Evolutionary conservation across 2,113 vertebrate genomes (phyloP).

Genomic region (Pterocles burchelli): DNA sequence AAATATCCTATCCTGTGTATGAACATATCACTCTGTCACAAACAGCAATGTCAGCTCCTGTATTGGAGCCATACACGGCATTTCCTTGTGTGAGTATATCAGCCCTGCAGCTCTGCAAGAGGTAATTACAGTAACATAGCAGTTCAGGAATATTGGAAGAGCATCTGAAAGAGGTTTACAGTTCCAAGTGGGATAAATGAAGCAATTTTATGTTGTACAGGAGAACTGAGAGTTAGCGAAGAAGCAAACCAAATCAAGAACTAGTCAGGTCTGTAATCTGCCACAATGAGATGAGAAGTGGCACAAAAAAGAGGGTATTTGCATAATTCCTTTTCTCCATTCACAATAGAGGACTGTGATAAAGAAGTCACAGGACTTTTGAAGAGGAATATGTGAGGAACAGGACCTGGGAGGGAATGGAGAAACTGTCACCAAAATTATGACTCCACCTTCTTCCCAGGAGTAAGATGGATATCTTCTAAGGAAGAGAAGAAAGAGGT

Average conservation of each 20-base stretch:
- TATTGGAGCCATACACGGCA: slow-evolving; percentile 18
- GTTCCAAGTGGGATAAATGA: not conserved
- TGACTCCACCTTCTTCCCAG: not conserved
- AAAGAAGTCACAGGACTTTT: not conserved
- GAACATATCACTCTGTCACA: slow-evolving; percentile 47
- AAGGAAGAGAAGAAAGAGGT: not conserved
- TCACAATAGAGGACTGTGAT: not conserved
- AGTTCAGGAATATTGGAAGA: not conserved
- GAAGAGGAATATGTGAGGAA: not conserved
- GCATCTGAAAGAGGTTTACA: not conserved
- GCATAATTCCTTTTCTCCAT: not conserved
- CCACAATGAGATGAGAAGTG: not conserved
- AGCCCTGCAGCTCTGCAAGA: not conserved
- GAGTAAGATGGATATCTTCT: not conserved
- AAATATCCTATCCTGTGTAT: not conserved
- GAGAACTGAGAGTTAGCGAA: not conserved
- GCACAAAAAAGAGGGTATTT: not conserved
- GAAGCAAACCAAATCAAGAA: not conserved
- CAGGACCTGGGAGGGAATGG: not conserved
- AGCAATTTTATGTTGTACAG: not conserved
- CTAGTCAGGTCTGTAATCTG: not conserved
- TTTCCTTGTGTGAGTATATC: not conserved
- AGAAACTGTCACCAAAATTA: slow-evolving; percentile 15
- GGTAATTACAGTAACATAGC: not conserved
- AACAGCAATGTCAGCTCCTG: slow-evolving; percentile 44